Evolutionary conservation across 2,888 invertebrate species (phyloP), one percentile per base, ranked within the genome.

Genomic region (Epirrita christyi): DNA sequence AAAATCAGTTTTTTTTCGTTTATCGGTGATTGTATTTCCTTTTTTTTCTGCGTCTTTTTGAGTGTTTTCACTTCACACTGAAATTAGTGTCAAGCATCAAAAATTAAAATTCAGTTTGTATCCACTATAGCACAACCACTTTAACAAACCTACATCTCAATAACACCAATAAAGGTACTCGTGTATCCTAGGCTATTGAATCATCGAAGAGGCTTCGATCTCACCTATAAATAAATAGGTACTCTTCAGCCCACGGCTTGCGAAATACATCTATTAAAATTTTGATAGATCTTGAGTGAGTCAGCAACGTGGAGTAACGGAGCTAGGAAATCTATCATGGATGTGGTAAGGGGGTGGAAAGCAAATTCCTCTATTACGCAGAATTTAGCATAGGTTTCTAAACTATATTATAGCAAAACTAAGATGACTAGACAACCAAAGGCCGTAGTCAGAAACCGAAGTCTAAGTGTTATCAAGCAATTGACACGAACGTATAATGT

Each of bases 201-300:
- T 70, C 73, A 75, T 75, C 72, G 70, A 71, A 69, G 71, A 75
- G 71, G 66, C 68, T 70, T 70, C 72, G 71, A 74, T 76, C 72
- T 69, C 62, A 64, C 68, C 69, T 74, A 76, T 81, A 76, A 80
- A 78, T 83, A 77, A 73, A 66, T 59, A 21, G 2, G 2, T 21
- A 63, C 67, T 75, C 76, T 66, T 70, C 75, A 77, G 66, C 88
- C 88, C 76, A 87, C 86, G 68, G 68, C 58, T 47, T 83, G 84
- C 69, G 85, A 81, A 86, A 87, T 72, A 79, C 81, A 76, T 85
- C 85, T 81, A 84, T 87, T 86, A 85, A 78, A 74, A 66, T 81
- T 21, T 81, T 81, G 83, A 86, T 84, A 83, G 80, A 76, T 69
- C 69, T 56, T 47, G 64, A 57, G 64, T 78, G 78, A 78, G 59